phyloP scores from a whole-genome alignment of 2,113 vertebrate genomes.

The Cephalopholis sonnerati region DNA sequence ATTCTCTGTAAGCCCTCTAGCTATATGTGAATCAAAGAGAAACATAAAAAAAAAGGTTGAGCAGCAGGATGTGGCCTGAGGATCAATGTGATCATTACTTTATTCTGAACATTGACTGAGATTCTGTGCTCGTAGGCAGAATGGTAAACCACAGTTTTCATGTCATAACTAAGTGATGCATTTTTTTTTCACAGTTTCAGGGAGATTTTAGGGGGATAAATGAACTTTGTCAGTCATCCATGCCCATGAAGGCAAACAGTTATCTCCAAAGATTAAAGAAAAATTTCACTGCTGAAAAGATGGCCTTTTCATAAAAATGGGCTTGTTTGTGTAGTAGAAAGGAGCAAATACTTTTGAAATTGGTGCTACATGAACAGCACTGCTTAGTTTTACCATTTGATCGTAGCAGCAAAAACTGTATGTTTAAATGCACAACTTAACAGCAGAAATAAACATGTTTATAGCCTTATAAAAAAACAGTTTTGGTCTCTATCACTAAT shows the following conservation, averaged over 20 bases:
- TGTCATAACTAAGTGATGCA: background rate
- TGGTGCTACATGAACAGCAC: no score
- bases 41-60: background rate
- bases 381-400: no score
- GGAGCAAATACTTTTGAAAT: no score
- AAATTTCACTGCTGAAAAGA: no score
- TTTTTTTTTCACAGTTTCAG: background rate
- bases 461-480: no score
- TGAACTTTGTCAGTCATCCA: background rate
- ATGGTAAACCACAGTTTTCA: background rate
- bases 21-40: background rate
- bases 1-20: background rate
- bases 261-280: background rate
- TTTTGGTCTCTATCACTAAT: no score
- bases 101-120: background rate
- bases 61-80: background rate
- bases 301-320: no score
- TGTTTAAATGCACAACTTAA: no score
- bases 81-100: slow-evolving; percentile 6
- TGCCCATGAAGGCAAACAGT: background rate
- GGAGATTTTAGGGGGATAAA: background rate
- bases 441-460: no score
- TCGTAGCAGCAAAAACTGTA: no score
- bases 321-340: no score
- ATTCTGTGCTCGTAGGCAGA: background rate